Conservation (phyloP, 2,888 invertebrate species). For the Stomorhina lunata region DNA sequence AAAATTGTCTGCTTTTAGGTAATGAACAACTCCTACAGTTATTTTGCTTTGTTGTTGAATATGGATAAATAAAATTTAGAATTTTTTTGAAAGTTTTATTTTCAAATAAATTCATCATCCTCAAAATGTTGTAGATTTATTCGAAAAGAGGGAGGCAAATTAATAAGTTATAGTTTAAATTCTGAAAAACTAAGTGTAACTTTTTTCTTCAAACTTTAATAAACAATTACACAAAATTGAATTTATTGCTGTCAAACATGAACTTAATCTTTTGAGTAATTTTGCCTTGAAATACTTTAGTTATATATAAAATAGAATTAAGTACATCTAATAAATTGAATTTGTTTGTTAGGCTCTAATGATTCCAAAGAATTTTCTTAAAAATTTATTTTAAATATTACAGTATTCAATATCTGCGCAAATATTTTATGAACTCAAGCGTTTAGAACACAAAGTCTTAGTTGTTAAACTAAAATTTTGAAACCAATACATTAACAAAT, state of each 20-base stretch:
- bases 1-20: slow-evolving; percentile 69
- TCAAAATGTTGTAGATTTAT: no score
- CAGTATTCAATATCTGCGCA: slow-evolving; percentile 15
- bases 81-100: no score
- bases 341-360: slow-evolving; percentile 41
- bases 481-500: slow-evolving; percentile 42
- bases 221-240: neutral
- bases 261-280: neutral
- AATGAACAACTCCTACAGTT: slow-evolving; percentile 74
- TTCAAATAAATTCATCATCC: no score
- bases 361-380: slow-evolving; percentile 38
- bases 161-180: neutral
- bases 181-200: no score
- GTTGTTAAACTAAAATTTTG: slow-evolving; percentile 11
- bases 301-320: neutral
- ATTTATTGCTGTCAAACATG: slow-evolving; percentile 20
- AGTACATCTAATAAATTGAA: slow-evolving; percentile 6
- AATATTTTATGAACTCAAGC: slow-evolving; percentile 35
- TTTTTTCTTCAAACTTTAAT: neutral
- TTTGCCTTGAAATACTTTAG: neutral
- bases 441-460: slow-evolving; percentile 24
- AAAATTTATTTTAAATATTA: slow-evolving; percentile 31
- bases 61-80: slow-evolving; percentile 66
- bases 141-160: no score
- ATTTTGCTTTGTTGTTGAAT: slow-evolving; percentile 73